Base-by-base conservation (phyloP, 2,888 invertebrate species). In the Eupithecia tripunctaria region DNA sequence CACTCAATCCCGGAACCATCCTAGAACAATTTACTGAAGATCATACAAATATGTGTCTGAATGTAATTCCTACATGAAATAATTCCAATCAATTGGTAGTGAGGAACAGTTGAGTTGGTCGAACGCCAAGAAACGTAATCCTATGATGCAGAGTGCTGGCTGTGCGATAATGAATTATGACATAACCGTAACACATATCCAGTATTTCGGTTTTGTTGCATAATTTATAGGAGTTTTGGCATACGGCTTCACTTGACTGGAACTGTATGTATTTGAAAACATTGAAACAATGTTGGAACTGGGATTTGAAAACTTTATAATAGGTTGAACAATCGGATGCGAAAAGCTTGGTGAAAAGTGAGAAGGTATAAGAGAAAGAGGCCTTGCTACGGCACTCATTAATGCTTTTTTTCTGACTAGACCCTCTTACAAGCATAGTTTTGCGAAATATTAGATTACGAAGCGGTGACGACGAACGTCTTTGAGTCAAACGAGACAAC, bases 41-140 rank as follows among this genome's bases (percentile, higher is more conserved):
- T 51, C 51, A 51, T 6, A 21, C 51, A 51, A 51, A 51, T 47
- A 47, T 47, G n/a, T 47, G 47, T 21, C 18, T 8, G 8, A n/a
- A 21, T 25, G 4, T 56, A 3, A 51, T 51, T 51, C 51, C 21
- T 18, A 25, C 18, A 6, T 51, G n/a, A 51, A 74, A 71, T 70
- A 71, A 76, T 79, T 78, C 68, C 75, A 75, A 79, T 79, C 77
- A 76, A 76, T 79, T 73, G 74, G 47, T 71, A 60, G 73, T 71
- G 51, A 60, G 70, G 38, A 74, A 69, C 72, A 62, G 68, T 56
- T 56, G 65, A 74, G 68, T 73, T 78, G 79, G 76, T 76, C 47
- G 67, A 66, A 36, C 43, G 79, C 79, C 79, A 79, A 75, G 63
- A 63, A 18, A 68, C 66, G 63, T 70, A 70, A 74, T 64, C 60